Conservation (phyloP, 2,797 vertebrate species). For the Gastrophryne carolinensis region DNA sequence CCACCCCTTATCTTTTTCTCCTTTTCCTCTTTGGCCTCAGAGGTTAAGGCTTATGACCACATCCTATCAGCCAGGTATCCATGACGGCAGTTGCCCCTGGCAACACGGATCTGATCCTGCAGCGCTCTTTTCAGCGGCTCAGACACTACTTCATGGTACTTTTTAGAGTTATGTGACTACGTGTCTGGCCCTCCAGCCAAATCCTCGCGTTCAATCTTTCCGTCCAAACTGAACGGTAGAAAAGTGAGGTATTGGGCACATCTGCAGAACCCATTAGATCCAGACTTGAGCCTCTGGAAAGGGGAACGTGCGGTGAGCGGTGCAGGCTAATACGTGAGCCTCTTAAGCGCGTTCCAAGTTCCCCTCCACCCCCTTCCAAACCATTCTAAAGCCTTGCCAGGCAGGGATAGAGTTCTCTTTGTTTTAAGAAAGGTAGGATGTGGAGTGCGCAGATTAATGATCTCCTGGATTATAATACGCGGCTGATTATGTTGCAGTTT, state of each 20-base stretch:
- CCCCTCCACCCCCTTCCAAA: neutral
- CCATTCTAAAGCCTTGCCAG: neutral
- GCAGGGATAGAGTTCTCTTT: slow-evolving; percentile 3
- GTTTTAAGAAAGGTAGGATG: slow-evolving; percentile 7
- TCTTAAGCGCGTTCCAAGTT: neutral
- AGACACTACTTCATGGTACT: neutral
- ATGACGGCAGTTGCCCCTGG: neutral
- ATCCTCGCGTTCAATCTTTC: slow-evolving; percentile 24
- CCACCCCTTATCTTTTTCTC: no score
- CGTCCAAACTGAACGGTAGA: slow-evolving; percentile 24
- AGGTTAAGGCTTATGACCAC: no score
- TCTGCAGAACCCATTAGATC: slow-evolving; percentile 38
- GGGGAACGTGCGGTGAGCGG: neutral
- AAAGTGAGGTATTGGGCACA: slow-evolving; percentile 18
- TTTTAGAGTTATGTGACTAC: neutral
- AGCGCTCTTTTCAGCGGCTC: neutral
- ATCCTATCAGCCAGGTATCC: no score
- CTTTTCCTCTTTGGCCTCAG: no score
- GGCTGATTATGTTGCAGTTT: slow-evolving; percentile 12
- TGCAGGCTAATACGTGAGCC: neutral
- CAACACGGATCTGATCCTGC: neutral
- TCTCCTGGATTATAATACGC: neutral
- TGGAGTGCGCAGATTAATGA: slow-evolving; percentile 4
- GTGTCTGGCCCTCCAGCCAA: slow-evolving; percentile 4
- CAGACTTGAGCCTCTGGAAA: neutral